Base-by-base conservation (phyloP, 2,113 vertebrate genomes). In the Anthoscopus minutus region DNA sequence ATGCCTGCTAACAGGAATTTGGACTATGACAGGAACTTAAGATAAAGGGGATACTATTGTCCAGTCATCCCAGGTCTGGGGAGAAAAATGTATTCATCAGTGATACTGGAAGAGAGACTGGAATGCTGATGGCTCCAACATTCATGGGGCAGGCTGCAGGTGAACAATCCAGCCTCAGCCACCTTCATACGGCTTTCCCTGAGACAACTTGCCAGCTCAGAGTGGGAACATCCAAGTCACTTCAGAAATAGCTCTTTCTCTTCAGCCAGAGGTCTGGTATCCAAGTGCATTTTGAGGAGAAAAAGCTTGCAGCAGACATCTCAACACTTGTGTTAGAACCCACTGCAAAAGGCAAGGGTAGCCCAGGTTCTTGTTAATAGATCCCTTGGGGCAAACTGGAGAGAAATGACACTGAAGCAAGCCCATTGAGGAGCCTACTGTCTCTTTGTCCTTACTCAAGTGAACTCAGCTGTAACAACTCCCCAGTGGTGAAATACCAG, bases 211-310 rank as follows among this genome's bases (percentile, higher is more conserved):
- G 79, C 53, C 91, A 95, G 79, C 66, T 82, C 37, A 17, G 14
- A 51, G 77, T 0, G 4, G 69, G 91, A 82, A 64, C 88, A 86
- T 64, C 86, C 91, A 93, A 93, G 82, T 37, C 40, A 20, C 79
- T 79, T 85, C 88, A 85, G 79, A 88, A 96, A 93, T 57, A 94
- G 82, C 79, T 88, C 40, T 38, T 17, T 18, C 65, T 69, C 57
- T 64, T 47, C 74, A 72, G 91, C 86, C 86, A 86, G n/a, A n/a
- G n/a, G n/a, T n/a, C n/a, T n/a, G n/a, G n/a, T n/a, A n/a, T n/a
- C n/a, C n/a, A n/a, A n/a, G n/a, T n/a, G n/a, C n/a, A n/a, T n/a
- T n/a, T n/a, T n/a, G n/a, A n/a, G n/a, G n/a, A n/a, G n/a, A n/a
- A n/a, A n/a, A n/a, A n/a, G n/a, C n/a, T n/a, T n/a, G n/a, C n/a